Conservation (phyloP, 2,797 vertebrate genomes). For the Gadopsis marmoratus region DNA sequence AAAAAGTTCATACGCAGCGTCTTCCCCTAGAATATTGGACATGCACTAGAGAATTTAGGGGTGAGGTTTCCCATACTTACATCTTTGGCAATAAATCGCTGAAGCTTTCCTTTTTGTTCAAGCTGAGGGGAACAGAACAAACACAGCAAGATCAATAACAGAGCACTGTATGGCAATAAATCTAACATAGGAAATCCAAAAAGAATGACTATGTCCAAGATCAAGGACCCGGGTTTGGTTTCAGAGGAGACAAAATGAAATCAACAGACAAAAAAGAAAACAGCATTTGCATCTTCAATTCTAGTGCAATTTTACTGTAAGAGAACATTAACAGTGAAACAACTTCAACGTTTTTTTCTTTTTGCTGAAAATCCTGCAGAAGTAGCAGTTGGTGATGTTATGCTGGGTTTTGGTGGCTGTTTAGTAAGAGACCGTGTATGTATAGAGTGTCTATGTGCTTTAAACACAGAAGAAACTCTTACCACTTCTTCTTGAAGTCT, state of each 20-base stretch:
- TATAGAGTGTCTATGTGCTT: neutral
- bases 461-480: constrained; percentile 52
- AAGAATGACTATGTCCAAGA: neutral
- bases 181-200: neutral
- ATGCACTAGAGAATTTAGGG: neutral
- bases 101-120: constrained; percentile 94
- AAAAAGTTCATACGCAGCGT: neutral
- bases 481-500: constrained; percentile 96
- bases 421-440: too few relatives aligned
- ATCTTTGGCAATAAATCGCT: constrained; percentile 91
- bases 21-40: fast-evolving
- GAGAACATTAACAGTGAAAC: neutral
- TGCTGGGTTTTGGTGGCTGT: too few relatives aligned
- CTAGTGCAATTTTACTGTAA: neutral
- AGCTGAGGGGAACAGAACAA: constrained; percentile 80
- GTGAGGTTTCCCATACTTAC: constrained; percentile 81
- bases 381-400: neutral
- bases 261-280: too few relatives aligned
- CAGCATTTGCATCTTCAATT: neutral
- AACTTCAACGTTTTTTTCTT: neutral
- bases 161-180: neutral
- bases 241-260: neutral
- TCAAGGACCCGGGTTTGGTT: neutral
- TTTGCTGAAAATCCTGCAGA: neutral
- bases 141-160: constrained; percentile 24